These are phyloP conservation scores for Yoshiicerus persimilis DNA, from an alignment of 1,140 invertebrate species.

Conservation along the genomic window DNA sequence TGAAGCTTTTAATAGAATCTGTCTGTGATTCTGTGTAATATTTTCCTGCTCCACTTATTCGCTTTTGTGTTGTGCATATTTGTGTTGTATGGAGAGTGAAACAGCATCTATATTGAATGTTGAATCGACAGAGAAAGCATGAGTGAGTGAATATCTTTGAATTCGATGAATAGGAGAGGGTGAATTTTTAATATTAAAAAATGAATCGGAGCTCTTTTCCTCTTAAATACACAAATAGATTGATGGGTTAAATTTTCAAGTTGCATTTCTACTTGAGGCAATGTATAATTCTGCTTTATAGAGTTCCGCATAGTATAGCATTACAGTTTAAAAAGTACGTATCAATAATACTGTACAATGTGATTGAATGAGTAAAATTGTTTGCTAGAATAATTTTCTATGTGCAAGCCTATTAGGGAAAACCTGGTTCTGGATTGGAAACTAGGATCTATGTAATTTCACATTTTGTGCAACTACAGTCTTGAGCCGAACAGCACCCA, in stretches of 20 bases:
- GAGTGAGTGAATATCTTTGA: slow-evolving; percentile 13
- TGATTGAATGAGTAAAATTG: neutral
- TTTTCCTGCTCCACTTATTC: slow-evolving; percentile 7
- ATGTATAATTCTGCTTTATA: neutral
- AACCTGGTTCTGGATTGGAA: neutral
- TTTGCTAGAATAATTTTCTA: neutral
- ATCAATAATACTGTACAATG: neutral
- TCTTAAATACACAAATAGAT: neutral
- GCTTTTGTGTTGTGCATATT: neutral
- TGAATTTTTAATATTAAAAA: slow-evolving; percentile 22
- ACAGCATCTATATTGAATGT: neutral
- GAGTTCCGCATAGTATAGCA: neutral
- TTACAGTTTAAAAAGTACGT: neutral
- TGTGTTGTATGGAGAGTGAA: neutral
- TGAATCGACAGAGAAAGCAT: neutral
- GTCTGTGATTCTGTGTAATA: neutral
- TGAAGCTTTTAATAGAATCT: neutral
- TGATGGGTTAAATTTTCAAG: slow-evolving; percentile 7
- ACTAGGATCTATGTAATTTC: slow-evolving; percentile 10
- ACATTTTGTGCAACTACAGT: slow-evolving; percentile 15
- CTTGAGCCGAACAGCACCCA: neutral
- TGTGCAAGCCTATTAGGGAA: neutral
- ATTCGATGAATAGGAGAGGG: slow-evolving; percentile 6
- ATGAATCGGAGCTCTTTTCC: neutral
- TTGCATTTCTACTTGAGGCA: neutral